Conservation (phyloP, 2,113 vertebrate species). For the Macrotus californicus region DNA sequence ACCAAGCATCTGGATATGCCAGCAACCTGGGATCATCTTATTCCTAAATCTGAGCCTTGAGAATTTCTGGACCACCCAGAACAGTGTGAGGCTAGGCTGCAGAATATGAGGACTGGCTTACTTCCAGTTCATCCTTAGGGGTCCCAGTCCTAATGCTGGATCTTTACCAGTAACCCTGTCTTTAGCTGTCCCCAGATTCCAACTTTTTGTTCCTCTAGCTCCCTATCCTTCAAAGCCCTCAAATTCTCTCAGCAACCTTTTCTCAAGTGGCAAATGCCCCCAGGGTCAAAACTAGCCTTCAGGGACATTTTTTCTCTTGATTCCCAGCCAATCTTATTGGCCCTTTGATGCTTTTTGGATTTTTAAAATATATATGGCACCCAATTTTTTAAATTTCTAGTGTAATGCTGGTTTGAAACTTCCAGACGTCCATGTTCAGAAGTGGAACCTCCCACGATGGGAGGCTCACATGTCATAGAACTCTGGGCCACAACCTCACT, state of each 20-base stretch:
- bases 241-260: neutral
- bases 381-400: neutral
- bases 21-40: neutral
- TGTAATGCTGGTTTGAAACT: neutral
- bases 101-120: neutral
- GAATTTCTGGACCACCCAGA: neutral
- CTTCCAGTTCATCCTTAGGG: neutral
- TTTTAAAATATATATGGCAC: neutral
- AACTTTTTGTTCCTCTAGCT: neutral
- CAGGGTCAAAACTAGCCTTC: neutral
- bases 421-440: neutral
- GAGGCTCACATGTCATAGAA: neutral
- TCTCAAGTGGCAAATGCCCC: neutral
- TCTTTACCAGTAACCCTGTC: neutral
- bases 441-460: neutral
- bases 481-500: neutral
- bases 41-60: neutral
- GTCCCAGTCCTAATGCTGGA: neutral
- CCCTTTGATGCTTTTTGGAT: neutral
- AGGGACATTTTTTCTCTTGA: neutral
- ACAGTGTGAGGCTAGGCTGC: neutral
- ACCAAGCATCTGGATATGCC: neutral
- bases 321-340: neutral
- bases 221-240: neutral
- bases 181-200: neutral